Evolutionary conservation across 2,888 invertebrate species (phyloP), one percentile per base, ranked within the genome.

Genomic region (Marasmarcha lunaedactyla): DNA sequence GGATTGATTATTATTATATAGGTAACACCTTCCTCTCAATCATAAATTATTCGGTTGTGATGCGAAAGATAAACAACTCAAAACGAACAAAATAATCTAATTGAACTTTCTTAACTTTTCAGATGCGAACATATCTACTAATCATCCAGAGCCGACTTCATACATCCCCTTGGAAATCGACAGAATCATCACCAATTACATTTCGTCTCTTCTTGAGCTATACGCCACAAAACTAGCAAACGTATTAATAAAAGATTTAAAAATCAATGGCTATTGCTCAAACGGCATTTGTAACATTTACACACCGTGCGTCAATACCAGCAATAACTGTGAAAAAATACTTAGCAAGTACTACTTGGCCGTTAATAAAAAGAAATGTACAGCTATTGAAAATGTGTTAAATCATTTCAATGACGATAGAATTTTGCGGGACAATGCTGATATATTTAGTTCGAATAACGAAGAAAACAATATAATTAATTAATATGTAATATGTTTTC

Each of bases 261-360:
- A 65, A 27, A 55, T 67, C 3, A 53, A 66, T 26, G 56, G 65
- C 1, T 52, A 58, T 37, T 76, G 74, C 43, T 43, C 48, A 1
- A 56, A 63, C 11, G 69, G 69, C 6, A 45, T 63, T 20, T 72
- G 72, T 47, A 66, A 65, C 41, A 11, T 30, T 7, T 73, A 66
- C 37, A 55, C 54, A n/a, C 37, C 47, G 15, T 69, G 67, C 41
- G 48, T 10, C 10, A 13, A 12, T 13, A 34, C 60, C 40, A 26
- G 55, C 11, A 46, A 47, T 1, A 48, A 56, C 15, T 69, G 67
- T 43, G 49, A 52, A 43, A 27, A 53, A 15, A 45, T 50, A 33
- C 59, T 61, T 47, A 72, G 69, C 46, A 63, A 59, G 37, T 72
- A 65, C 45, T 46, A 63, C 45, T 50, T 71, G 42, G 41, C 71